Percentiles rank a stretch among this genome's conserved stretches.
phyloP scores from a whole-genome alignment of 2,113 vertebrate species.

The Ictidomys tridecemlineatus region DNA sequence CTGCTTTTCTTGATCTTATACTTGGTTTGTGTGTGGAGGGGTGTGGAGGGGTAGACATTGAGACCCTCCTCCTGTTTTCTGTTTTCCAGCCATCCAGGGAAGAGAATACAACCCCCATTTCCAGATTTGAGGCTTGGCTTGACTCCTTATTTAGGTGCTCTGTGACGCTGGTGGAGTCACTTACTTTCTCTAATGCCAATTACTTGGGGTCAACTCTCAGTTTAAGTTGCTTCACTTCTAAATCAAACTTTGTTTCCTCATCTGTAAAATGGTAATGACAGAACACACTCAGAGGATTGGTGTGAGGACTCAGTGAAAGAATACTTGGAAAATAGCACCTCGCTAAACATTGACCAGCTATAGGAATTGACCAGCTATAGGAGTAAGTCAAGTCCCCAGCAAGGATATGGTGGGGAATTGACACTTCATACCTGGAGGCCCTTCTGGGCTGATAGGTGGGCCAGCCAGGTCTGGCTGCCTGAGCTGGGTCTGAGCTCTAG shows the following conservation, averaged over 20 bases:
- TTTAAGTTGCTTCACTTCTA: background rate
- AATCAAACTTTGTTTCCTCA: background rate
- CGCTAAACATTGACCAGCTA: background rate
- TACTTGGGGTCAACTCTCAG: background rate
- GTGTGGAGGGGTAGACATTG: background rate
- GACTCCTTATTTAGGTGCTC: background rate
- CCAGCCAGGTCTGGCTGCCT: background rate
- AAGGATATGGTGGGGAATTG: background rate
- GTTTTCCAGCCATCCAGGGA: background rate
- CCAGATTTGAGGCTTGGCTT: background rate
- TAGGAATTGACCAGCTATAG: background rate
- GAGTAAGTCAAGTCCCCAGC: background rate
- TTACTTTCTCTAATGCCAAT: background rate
- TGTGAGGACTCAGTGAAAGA: background rate
- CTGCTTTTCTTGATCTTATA: background rate
- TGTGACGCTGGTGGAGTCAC: background rate
- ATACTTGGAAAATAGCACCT: background rate
- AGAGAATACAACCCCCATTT: background rate
- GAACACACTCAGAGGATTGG: background rate
- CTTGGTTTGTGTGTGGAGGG: background rate
- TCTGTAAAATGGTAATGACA: background rate
- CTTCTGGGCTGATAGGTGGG: background rate
- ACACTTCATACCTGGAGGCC: background rate
- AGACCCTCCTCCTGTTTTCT: background rate
- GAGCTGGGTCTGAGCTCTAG: background rate